phyloP scores from a whole-genome alignment of 2,797 vertebrate species.

The Synanceia verrucosa region DNA sequence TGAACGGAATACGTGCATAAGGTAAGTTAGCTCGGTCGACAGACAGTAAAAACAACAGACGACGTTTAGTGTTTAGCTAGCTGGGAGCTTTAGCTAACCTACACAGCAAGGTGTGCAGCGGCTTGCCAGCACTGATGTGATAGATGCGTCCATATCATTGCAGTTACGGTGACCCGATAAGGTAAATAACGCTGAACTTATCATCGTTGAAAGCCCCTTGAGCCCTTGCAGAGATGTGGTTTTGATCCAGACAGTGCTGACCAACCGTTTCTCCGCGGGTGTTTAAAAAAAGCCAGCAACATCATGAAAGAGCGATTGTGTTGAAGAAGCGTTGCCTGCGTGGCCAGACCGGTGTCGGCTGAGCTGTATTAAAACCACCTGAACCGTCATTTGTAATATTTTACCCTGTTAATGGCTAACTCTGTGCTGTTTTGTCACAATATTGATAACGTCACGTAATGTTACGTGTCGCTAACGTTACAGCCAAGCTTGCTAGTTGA shows the following conservation, averaged over 20 bases:
- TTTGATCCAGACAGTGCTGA: neutral
- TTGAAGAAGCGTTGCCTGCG: slow-evolving; percentile 60
- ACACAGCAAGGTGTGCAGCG: slow-evolving; percentile 49
- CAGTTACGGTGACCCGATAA: neutral
- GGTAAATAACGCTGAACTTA: neutral
- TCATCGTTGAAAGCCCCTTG: accelerated
- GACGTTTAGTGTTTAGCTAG: slow-evolving; percentile 44
- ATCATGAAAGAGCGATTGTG: slow-evolving; percentile 72
- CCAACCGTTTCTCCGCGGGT: neutral
- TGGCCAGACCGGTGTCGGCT: slow-evolving; percentile 43
- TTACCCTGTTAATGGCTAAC: neutral
- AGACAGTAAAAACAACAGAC: slow-evolving; percentile 37
- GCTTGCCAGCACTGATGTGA: slow-evolving; percentile 1
- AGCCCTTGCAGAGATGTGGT: too few species aligned
- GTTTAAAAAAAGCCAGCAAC: neutral
- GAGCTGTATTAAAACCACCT: neutral
- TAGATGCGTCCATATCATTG: neutral
- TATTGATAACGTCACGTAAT: too few species aligned
- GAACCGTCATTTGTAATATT: neutral
- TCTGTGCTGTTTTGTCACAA: too few species aligned
- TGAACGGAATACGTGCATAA: slow-evolving; percentile 3
- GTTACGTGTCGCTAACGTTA: neutral
- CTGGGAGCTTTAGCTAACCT: slow-evolving; percentile 49
- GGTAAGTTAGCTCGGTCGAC: slow-evolving; percentile 47
- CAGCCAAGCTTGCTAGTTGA: slow-evolving; percentile 6